phyloP scores from a whole-genome alignment of 2,888 invertebrate species.

The Salpingus planirostris region DNA sequence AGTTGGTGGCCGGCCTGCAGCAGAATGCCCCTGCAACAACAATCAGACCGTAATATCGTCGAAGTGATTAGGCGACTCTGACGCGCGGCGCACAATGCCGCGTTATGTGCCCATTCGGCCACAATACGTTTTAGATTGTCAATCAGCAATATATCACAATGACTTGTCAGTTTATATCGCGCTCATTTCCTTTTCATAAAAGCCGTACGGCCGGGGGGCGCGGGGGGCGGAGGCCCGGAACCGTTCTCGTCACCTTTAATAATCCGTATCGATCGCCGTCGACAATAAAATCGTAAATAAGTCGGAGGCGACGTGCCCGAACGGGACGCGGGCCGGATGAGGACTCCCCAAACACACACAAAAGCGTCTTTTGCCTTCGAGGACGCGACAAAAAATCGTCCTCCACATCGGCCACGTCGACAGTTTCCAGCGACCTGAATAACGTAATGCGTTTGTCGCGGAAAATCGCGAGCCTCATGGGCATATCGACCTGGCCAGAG shows the following conservation, averaged over 20 bases:
- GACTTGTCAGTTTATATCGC: constrained; percentile 24
- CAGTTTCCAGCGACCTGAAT: too few species aligned
- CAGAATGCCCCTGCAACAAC: constrained; percentile 78
- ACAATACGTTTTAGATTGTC: constrained; percentile 25
- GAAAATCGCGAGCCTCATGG: too few species aligned
- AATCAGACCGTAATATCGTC: constrained; percentile 5
- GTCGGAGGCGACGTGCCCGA: too few species aligned
- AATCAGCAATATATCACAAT: constrained; percentile 26
- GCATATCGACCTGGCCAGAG: too few species aligned
- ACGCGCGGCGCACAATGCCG: too few species aligned
- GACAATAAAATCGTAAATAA: constrained; percentile 22
- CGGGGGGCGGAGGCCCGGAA: constrained; percentile 14
- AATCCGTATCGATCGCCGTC: constrained; percentile 16
- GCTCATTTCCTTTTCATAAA: constrained; percentile 25
- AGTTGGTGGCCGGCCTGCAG: constrained; percentile 82
- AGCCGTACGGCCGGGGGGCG: constrained; percentile 12
- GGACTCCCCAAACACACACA: background rate
- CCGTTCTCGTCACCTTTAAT: constrained; percentile 18
- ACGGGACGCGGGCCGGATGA: too few species aligned
- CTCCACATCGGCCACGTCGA: too few species aligned
- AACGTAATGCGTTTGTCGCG: too few species aligned
- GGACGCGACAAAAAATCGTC: too few species aligned
- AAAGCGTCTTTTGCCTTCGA: too few species aligned
- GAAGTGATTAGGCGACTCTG: constrained; percentile 1
- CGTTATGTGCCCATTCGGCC: constrained; percentile 12